Conservation (phyloP, 2,888 invertebrate genomes). For the Scaptomyza caliginosa region DNA sequence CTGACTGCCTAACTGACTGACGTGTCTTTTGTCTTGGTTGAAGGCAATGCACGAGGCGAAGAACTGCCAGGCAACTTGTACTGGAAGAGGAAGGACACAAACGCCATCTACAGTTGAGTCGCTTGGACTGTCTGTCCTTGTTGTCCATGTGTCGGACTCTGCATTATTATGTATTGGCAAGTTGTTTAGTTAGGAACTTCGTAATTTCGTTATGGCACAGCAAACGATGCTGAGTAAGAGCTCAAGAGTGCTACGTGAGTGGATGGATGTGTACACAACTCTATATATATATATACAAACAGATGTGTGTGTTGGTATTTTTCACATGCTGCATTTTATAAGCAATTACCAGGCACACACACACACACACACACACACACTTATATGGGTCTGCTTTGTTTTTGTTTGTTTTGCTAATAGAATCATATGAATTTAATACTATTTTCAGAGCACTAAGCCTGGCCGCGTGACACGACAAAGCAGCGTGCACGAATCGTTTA, state of each 20-base stretch:
- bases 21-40: slow-evolving; percentile 55
- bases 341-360: slow-evolving; percentile 22
- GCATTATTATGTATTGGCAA: slow-evolving; percentile 70
- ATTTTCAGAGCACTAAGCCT: slow-evolving; percentile 36
- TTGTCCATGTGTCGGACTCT: slow-evolving; percentile 13
- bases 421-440: slow-evolving; percentile 70
- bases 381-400: slow-evolving; percentile 10
- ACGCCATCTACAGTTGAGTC: too few species aligned
- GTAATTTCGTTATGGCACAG: slow-evolving; percentile 71
- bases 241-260: slow-evolving; percentile 53
- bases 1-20: slow-evolving; percentile 14
- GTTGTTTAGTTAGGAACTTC: slow-evolving; percentile 70
- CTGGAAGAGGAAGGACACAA: too few species aligned
- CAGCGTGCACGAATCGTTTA: slow-evolving; percentile 3
- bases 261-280: slow-evolving; percentile 17
- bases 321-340: slow-evolving; percentile 42
- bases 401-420: slow-evolving; percentile 74
- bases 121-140: not conserved
- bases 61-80: too few species aligned
- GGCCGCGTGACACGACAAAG: slow-evolving; percentile 34
- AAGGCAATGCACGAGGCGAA: too few species aligned
- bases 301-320: slow-evolving; percentile 25
- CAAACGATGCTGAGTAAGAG: slow-evolving; percentile 39
- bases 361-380: not conserved
- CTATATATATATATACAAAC: not conserved